Base-by-base conservation (phyloP, 2,888 invertebrate species). In the Minunthozetes semirufus region DNA sequence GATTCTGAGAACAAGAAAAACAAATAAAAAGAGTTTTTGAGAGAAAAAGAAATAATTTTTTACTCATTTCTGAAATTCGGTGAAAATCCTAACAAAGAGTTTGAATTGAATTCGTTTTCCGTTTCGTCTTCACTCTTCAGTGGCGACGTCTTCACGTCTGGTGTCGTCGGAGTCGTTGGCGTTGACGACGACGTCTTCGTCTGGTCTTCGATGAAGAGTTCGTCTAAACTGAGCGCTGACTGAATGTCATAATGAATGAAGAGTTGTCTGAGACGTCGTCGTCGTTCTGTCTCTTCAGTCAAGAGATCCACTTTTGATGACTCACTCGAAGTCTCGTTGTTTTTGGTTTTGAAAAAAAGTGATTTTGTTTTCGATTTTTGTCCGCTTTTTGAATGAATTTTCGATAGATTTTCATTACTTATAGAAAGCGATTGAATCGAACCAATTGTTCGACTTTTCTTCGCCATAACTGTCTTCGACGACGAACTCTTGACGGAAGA, bases 191-290 rank as follows among this genome's bases (percentile, higher is more conserved):
- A 19, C 22, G 6, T 9, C 27, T 6, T 9, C 27, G 19, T 5
- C 59, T 59, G 53, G 17, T 53, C 9, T 53, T n/a, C 9, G 59
- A 11, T 13, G 13, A 63, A 63, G 25, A 63, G 17, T 29, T 63
- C 29, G 33, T 63, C 33, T 1, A 33, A 29, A 63, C 29, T 29
- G 33, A 29, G 29, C 17, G 63, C 29, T n/a, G 63, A 63, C 13
- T 63, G 63, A 33, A 63, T 17, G 63, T 63, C 63, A 19, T 29
- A 63, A 63, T 63, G 63, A 63, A 63, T 33, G 17, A 63, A 63
- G 3, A 63, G 29, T 63, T 63, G 63, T 29, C 63, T 27, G 17
- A 63, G 33, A 33, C 63, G 29, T n/a, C 33, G 63, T 63, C 63
- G 27, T 63, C 63, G 11, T 1, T 33, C 29, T 5, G 6, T 17